Conservation (phyloP, 1,140 invertebrate species). For the Drosophila jambulina region DNA sequence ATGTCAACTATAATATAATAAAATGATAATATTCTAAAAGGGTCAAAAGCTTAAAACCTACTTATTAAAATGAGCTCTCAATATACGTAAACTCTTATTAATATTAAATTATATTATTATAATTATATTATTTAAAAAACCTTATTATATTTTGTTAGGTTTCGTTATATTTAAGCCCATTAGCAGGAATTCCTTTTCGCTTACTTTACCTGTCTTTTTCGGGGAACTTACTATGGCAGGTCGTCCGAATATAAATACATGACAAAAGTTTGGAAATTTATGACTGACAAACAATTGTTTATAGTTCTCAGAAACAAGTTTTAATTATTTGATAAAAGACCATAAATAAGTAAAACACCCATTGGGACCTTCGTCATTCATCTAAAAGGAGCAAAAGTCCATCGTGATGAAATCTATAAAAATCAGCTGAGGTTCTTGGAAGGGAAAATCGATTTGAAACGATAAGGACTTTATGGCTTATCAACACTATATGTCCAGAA, state of each 20-base stretch:
- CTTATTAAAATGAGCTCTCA: too few relatives aligned
- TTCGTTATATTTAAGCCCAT: too few relatives aligned
- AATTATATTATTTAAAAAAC: too few relatives aligned
- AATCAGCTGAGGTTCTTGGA: background rate
- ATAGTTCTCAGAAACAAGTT: background rate
- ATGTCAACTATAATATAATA: too few relatives aligned
- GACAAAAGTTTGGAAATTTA: background rate
- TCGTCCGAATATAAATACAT: constrained; percentile 1
- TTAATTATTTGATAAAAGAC: background rate
- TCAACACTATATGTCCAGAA: background rate
- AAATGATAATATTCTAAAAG: too few relatives aligned
- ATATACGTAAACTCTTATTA: too few relatives aligned
- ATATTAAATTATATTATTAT: too few relatives aligned
- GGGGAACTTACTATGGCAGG: background rate
- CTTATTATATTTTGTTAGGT: too few relatives aligned
- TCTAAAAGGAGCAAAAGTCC: constrained; percentile 2
- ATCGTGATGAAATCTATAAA: background rate
- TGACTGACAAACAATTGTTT: background rate
- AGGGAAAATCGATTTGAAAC: background rate
- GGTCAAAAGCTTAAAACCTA: too few relatives aligned
- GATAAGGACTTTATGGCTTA: constrained; percentile 4
- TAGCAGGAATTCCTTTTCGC: too few relatives aligned
- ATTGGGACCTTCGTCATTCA: background rate
- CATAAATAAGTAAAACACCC: background rate
- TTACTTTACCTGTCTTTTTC: background rate